Conservation (phyloP, 2,888 invertebrate genomes). For the Diadromus collaris region DNA sequence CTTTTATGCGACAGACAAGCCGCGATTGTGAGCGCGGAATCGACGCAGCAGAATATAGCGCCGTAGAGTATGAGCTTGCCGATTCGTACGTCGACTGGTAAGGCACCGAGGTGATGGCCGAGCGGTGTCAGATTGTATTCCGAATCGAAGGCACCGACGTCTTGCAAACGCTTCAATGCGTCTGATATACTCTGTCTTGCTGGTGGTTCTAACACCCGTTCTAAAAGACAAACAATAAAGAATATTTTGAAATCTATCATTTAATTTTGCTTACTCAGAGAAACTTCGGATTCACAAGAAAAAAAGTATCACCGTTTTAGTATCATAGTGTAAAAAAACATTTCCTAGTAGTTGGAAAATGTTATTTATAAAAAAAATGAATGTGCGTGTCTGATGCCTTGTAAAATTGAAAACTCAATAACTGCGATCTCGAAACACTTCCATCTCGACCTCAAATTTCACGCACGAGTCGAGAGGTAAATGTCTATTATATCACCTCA, state of each 20-base stretch:
- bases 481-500: too few relatives aligned
- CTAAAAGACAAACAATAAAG: constrained; percentile 75
- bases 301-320: too few relatives aligned
- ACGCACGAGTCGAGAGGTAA: too few relatives aligned
- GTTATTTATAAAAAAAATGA: too few relatives aligned
- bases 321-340: too few relatives aligned
- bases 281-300: background rate
- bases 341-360: too few relatives aligned
- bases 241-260: background rate
- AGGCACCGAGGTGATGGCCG: constrained; percentile 92
- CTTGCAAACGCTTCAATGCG: constrained; percentile 86
- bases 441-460: too few relatives aligned
- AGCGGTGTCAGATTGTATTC: constrained; percentile 89
- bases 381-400: too few relatives aligned
- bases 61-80: constrained; percentile 97
- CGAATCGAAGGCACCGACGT: constrained; percentile 91
- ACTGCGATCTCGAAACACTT: too few relatives aligned
- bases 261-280: constrained; percentile 44
- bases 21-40: constrained; percentile 95
- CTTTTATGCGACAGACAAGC: constrained; percentile 91
- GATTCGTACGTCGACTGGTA: constrained; percentile 95
- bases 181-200: constrained; percentile 85
- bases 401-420: too few relatives aligned
- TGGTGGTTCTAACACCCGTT: constrained; percentile 89
- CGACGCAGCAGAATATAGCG: constrained; percentile 95